A percentile compares a stretch with the other conserved stretches of the same genome.
phyloP scores from a whole-genome alignment of 2,888 invertebrate genomes.

The Limnephilus auricula region DNA sequence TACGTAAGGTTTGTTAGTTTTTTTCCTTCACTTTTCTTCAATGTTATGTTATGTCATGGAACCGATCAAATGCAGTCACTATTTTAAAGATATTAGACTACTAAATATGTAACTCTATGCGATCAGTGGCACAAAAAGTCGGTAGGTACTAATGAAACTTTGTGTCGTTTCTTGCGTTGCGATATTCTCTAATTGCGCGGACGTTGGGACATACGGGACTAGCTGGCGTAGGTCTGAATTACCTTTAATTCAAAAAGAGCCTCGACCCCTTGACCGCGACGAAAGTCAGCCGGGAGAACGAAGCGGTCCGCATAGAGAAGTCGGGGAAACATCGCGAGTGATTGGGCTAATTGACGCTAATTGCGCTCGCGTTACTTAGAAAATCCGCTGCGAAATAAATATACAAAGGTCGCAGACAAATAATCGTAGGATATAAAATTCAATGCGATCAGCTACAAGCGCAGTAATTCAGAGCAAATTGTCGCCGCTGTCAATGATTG shows the following conservation, averaged over 20 bases:
- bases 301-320: slow-evolving; percentile 21
- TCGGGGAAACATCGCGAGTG: slow-evolving; percentile 14
- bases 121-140: neutral
- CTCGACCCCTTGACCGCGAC: slow-evolving; percentile 35
- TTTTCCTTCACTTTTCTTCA: no score
- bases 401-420: neutral
- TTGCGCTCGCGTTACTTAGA: slow-evolving; percentile 6
- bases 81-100: neutral
- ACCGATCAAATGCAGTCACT: neutral
- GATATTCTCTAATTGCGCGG: slow-evolving; percentile 37
- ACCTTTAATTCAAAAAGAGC: slow-evolving; percentile 13
- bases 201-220: slow-evolving; percentile 19
- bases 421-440: neutral
- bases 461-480: slow-evolving; percentile 2
- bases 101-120: neutral
- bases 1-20: no score
- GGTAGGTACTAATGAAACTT: neutral
- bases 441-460: neutral
- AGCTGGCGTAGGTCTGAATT: neutral
- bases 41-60: no score
- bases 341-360: slow-evolving; percentile 38
- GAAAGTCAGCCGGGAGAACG: neutral
- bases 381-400: neutral
- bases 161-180: neutral
- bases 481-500: neutral